Evolutionary conservation across 2,888 invertebrate species (phyloP).

Genomic region (Mimumesa dahlbomi): DNA sequence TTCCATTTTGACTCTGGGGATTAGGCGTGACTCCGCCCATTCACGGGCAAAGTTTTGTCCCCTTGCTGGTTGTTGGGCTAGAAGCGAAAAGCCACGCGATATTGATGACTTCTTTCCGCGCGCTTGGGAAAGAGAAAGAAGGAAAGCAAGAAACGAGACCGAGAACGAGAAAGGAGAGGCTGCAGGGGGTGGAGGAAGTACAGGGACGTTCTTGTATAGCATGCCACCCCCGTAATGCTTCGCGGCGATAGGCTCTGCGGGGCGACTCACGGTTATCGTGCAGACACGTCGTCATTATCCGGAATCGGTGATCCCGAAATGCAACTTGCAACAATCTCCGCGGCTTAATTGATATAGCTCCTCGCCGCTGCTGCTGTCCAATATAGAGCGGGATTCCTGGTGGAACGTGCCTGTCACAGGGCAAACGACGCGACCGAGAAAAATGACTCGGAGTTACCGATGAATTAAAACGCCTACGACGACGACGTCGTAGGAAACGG

Average conservation of each 20-base stretch:
- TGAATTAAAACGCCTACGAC: too few relatives aligned
- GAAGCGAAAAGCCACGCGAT: slow-evolving; percentile 77
- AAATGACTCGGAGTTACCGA: too few relatives aligned
- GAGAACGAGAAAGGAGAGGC: slow-evolving; percentile 4
- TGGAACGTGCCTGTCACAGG: slow-evolving; percentile 13
- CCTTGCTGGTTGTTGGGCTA: slow-evolving; percentile 67
- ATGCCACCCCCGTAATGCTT: slow-evolving; percentile 3
- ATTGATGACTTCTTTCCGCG: slow-evolving; percentile 77
- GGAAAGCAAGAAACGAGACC: too few relatives aligned
- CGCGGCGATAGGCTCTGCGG: not conserved
- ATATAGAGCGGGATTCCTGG: slow-evolving; percentile 6
- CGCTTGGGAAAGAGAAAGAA: slow-evolving; percentile 20
- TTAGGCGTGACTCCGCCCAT: slow-evolving; percentile 80
- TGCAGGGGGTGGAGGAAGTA: slow-evolving; percentile 1
- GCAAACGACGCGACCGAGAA: too few relatives aligned
- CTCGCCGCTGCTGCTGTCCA: not conserved
- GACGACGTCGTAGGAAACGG: too few relatives aligned
- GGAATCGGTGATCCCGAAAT: slow-evolving; percentile 28
- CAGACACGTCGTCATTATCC: slow-evolving; percentile 22
- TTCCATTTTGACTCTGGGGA: slow-evolving; percentile 81
- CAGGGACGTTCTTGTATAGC: slow-evolving; percentile 9
- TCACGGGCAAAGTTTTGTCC: slow-evolving; percentile 62
- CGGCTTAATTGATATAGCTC: slow-evolving; percentile 38
- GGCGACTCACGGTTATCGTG: slow-evolving; percentile 20
- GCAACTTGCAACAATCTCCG: not conserved